Evolutionary conservation across 2,888 invertebrate genomes (phyloP).

Genomic region (Calameuta pallipes): DNA sequence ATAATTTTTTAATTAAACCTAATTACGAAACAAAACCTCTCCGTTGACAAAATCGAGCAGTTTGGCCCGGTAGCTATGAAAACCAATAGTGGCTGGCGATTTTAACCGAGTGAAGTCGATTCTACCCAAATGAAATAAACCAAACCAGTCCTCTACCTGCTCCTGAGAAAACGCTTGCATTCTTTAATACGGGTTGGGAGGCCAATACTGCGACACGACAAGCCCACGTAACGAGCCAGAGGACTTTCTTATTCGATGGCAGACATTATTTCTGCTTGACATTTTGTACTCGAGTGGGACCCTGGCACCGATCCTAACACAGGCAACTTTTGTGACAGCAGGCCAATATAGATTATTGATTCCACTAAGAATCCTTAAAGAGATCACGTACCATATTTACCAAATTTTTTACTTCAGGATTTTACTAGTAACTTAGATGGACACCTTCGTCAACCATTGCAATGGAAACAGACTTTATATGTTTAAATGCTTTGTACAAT

Average conservation of each 20-base stretch:
- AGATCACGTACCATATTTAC: neutral
- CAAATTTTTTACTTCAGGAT: neutral
- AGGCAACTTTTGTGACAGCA: neutral
- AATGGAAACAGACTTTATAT: neutral
- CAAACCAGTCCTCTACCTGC: neutral
- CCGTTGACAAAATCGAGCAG: neutral
- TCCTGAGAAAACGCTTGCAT: constrained; percentile 32
- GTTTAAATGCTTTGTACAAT: neutral
- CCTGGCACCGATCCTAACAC: neutral
- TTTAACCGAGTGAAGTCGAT: neutral
- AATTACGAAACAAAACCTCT: neutral
- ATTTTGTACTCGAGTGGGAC: constrained; percentile 1
- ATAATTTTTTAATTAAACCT: neutral
- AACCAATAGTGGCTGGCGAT: neutral
- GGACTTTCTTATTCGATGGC: constrained; percentile 18
- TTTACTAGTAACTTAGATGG: neutral
- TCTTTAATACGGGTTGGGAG: constrained; percentile 20
- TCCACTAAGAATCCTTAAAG: neutral
- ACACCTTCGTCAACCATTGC: neutral
- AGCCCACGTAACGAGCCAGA: constrained; percentile 11
- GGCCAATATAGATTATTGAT: neutral
- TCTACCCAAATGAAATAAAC: neutral
- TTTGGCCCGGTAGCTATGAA: neutral
- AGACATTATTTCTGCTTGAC: constrained; percentile 11
- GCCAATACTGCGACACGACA: constrained; percentile 3